Conservation (phyloP, 2,888 invertebrate genomes). For the Melinopterus prodromus region DNA sequence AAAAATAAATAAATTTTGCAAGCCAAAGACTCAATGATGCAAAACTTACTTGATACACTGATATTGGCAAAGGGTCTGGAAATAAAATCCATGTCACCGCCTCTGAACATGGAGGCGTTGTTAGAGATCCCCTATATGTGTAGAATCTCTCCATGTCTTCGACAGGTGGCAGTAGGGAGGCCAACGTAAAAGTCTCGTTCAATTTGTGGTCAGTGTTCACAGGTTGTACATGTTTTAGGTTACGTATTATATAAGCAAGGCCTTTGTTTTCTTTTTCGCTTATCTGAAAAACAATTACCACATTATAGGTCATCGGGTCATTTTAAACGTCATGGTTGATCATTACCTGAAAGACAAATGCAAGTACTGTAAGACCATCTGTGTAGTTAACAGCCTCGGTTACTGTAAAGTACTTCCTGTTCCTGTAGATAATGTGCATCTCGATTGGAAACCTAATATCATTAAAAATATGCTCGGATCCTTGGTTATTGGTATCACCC, state of each 20-base stretch:
- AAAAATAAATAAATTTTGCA: too few relatives aligned
- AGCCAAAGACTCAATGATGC: too few relatives aligned
- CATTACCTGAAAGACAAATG: conserved; percentile 78
- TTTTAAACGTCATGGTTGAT: too few relatives aligned
- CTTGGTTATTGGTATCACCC: conserved; percentile 77
- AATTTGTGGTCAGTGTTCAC: conserved; percentile 68
- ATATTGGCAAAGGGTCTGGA: conserved; percentile 74
- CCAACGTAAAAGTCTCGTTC: conserved; percentile 70
- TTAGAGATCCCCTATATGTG: conserved; percentile 80
- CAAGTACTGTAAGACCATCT: conserved; percentile 81
- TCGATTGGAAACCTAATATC: conserved; percentile 79
- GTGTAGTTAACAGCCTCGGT: conserved; percentile 70
- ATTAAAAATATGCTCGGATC: conserved; percentile 80
- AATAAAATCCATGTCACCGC: conserved; percentile 82
- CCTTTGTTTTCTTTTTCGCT: conserved; percentile 43
- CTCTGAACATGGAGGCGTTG: conserved; percentile 83
- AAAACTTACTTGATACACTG: conserved; percentile 74
- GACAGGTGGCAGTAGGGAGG: conserved; percentile 67
- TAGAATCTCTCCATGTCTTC: conserved; percentile 73
- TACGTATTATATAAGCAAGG: conserved; percentile 44
- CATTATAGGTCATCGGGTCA: too few relatives aligned
- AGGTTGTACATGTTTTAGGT: conserved; percentile 68
- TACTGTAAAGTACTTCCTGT: conserved; percentile 72
- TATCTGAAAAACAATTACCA: conserved; percentile 34
- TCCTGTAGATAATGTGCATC: conserved; percentile 84